phyloP scores from a whole-genome alignment of 2,888 invertebrate genomes.

The Atethmia centrago region DNA sequence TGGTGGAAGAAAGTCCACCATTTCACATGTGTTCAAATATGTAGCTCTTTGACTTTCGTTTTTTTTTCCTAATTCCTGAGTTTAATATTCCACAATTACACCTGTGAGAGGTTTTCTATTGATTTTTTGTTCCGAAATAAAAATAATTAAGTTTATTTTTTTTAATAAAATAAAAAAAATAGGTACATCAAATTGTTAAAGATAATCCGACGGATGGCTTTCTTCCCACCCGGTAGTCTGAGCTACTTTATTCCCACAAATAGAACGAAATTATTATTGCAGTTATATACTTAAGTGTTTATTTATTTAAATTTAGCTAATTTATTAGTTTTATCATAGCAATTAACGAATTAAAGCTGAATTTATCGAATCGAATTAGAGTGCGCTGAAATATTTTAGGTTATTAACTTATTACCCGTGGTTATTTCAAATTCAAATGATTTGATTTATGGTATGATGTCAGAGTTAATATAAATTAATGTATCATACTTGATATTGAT shows the following conservation, averaged over 20 bases:
- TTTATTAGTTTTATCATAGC: slow-evolving; percentile 35
- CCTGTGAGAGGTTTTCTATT: no score
- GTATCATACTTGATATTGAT: no score
- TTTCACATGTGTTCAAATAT: no score
- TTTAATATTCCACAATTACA: no score
- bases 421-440: background rate
- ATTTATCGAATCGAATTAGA: slow-evolving; percentile 37
- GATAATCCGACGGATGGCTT: background rate
- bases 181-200: background rate
- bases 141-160: no score
- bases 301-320: slow-evolving; percentile 54
- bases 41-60: no score
- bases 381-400: background rate
- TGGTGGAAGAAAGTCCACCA: no score
- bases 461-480: no score
- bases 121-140: no score
- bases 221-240: background rate
- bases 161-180: background rate
- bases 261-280: slow-evolving; percentile 23
- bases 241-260: background rate
- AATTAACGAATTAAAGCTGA: slow-evolving; percentile 41
- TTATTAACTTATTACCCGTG: slow-evolving; percentile 2
- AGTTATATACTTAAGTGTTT: slow-evolving; percentile 30
- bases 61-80: no score
- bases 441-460: slow-evolving; percentile 7